phyloP scores from a whole-genome alignment of 2,797 vertebrate species.

The Cheirogaleus major region DNA sequence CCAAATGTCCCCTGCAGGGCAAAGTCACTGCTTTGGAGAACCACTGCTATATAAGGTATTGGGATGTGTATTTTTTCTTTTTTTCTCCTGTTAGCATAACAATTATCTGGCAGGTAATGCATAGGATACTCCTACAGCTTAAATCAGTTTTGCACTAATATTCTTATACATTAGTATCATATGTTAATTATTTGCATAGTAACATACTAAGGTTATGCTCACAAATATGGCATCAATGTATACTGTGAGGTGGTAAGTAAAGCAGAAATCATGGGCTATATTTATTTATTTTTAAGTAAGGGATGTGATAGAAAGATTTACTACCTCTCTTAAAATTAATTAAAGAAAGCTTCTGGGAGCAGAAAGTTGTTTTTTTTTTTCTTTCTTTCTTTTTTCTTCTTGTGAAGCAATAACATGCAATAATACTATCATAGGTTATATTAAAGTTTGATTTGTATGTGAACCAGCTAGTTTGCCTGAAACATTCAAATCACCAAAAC shows the following conservation, averaged over 20 bases:
- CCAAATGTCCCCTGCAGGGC: background rate
- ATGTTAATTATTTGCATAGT: background rate
- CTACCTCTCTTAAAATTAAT: background rate
- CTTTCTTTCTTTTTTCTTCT: background rate
- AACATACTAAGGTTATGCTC: background rate
- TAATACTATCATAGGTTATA: background rate
- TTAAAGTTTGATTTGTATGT: slow-evolving; percentile 1
- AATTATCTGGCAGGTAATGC: background rate
- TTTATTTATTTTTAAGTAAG: background rate
- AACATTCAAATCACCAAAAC: background rate
- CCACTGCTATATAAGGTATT: background rate
- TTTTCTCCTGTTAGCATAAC: background rate
- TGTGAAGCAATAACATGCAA: background rate
- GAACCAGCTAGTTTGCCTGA: background rate
- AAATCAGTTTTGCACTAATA: background rate
- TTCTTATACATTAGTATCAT: background rate
- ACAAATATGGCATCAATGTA: background rate
- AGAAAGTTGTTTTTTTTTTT: background rate
- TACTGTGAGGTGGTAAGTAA: background rate
- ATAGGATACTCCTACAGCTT: background rate
- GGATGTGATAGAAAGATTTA: background rate
- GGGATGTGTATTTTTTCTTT: background rate
- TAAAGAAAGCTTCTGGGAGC: background rate
- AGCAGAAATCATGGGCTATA: background rate
- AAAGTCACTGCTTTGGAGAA: background rate